These are phyloP conservation scores for Enteromius mattozi DNA, from an alignment of 2,797 vertebrate genomes.

Conservation along the genomic window DNA sequence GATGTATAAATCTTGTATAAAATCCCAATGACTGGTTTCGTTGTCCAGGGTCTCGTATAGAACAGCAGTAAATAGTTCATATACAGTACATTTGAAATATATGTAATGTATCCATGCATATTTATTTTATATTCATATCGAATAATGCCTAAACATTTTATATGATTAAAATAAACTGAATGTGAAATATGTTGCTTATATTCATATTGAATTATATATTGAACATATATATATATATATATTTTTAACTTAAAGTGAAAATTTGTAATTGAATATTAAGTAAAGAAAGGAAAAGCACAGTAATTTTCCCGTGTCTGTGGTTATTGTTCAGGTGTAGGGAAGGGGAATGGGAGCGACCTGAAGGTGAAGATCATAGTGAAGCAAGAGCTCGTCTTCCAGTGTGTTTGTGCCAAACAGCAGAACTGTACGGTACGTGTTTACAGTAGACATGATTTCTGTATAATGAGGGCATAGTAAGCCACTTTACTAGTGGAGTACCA, in stretches of 20 bases:
- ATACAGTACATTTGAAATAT: background rate
- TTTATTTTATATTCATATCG: background rate
- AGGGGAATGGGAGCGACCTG: slow-evolving; percentile 88
- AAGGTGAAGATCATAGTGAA: slow-evolving; percentile 83
- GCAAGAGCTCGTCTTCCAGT: slow-evolving; percentile 82
- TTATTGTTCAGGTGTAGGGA: slow-evolving; percentile 85
- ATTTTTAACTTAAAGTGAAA: background rate
- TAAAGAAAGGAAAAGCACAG: background rate
- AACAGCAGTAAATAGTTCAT: background rate
- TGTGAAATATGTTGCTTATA: background rate
- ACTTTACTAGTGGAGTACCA: background rate
- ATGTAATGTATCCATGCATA: background rate
- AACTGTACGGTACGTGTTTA: slow-evolving; percentile 82
- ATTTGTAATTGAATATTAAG: too few species aligned
- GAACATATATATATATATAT: too few species aligned
- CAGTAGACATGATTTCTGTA: background rate
- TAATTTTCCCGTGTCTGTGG: background rate
- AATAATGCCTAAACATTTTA: background rate
- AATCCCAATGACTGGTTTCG: background rate
- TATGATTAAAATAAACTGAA: background rate
- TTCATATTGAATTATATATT: background rate
- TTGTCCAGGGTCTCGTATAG: background rate
- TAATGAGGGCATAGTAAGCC: background rate
- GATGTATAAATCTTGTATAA: too few species aligned
- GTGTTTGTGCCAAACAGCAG: slow-evolving; percentile 81